phyloP scores from a whole-genome alignment of 1,140 invertebrate species.

The Charaxes varanes region DNA sequence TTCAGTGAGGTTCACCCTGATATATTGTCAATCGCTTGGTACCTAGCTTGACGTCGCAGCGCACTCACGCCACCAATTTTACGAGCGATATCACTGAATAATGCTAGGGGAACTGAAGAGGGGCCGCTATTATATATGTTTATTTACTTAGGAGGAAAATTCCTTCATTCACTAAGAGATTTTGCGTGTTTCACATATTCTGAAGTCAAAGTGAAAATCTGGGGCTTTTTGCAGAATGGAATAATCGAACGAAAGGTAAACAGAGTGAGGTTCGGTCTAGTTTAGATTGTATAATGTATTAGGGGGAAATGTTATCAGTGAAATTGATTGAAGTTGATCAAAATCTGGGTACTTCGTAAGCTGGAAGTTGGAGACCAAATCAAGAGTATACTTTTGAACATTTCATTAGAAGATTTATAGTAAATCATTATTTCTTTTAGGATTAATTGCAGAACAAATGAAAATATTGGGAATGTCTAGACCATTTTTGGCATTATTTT shows the following conservation, averaged over 20 bases:
- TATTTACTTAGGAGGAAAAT: constrained; percentile 23
- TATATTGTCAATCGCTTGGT: constrained; percentile 22
- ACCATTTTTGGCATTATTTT: too few relatives aligned
- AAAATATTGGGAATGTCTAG: too few relatives aligned
- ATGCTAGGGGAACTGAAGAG: constrained; percentile 31
- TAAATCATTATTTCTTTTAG: too few relatives aligned
- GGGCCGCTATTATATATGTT: constrained; percentile 22
- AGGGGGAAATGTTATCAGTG: too few relatives aligned
- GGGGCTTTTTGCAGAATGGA: constrained; percentile 14
- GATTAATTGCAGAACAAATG: too few relatives aligned
- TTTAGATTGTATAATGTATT: constrained; percentile 2
- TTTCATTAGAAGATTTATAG: too few relatives aligned
- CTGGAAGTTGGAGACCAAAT: too few relatives aligned
- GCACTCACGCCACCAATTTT: constrained; percentile 46
- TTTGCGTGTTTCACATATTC: constrained; percentile 35
- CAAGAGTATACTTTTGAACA: too few relatives aligned
- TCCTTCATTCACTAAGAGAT: constrained; percentile 32
- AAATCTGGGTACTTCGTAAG: too few relatives aligned
- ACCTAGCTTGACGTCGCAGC: constrained; percentile 30
- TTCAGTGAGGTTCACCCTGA: constrained; percentile 13
- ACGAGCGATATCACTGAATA: constrained; percentile 53
- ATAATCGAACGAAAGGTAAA: constrained; percentile 4
- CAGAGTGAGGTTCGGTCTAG: constrained; percentile 1
- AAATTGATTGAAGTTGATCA: too few relatives aligned
- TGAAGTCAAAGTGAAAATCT: constrained; percentile 25